Base-by-base conservation (phyloP, 30 jellyfish, hydroid and myxozoan species). In the Hydractinia echinata region DNA sequence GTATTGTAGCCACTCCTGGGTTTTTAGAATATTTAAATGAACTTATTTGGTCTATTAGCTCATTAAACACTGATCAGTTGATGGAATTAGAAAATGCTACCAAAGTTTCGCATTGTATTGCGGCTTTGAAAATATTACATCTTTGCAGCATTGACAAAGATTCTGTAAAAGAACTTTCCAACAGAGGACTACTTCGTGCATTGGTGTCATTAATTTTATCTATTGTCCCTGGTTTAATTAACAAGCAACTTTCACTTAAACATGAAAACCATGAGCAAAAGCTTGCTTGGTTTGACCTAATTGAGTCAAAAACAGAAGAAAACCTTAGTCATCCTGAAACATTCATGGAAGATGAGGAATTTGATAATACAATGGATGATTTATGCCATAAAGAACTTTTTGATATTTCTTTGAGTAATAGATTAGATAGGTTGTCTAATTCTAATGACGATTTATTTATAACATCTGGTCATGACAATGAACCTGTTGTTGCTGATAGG, bases 121-220 rank as follows among this genome's bases (percentile, higher is more conserved):
- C 91, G 51, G 97, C 97, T 1, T 50, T 91, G 85, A 91, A 91
- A 67, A 91, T 91, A 30, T 70, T 82, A 20, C 95, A 91, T 70
- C 79, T 89, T 7, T 71, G 87, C 54, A 85, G 97, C 62, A 86
- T 85, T 51, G 83, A 83, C 76, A 56, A 77, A 30, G 73, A 15
- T 5, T 61, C 19, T 16, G 14, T 58, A 7, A 79, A 77, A 18
- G 72, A 54, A 44, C 68, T 91, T 4, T 54, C 72, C 14, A 82
- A 74, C 44, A 68, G 97, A 70, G 85, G 86, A 50, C 81, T 82
- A 18, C 54, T 79, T 61, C 85, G 81, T 4, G 94, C 95, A 21
- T 51, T 86, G 54, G 67, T 54, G 19, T 52, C 73, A n/a, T 49
- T 76, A 2, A 30, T 83, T 10, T 5, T 83, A 16, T 72, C 91